Percentiles rank a stretch among this genome's conserved stretches.
phyloP scores from a whole-genome alignment of 2,888 invertebrate species.

The Caenorhabditis japonica region DNA sequence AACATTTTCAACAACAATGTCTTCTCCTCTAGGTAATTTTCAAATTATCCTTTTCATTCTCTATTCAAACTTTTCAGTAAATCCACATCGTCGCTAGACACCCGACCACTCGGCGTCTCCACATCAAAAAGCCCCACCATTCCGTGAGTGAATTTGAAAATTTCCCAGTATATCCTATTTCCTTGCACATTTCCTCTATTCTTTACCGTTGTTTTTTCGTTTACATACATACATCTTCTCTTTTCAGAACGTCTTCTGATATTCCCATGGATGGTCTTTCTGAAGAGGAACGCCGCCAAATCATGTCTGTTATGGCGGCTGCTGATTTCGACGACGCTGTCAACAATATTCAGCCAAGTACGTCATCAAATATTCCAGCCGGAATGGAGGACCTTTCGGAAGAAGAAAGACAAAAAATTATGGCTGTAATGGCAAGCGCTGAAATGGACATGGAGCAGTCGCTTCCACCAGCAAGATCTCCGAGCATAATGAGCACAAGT shows the following conservation, averaged over 20 bases:
- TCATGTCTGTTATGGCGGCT: conserved; percentile 82
- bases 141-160: conserved; percentile 37
- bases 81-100: conserved; percentile 33
- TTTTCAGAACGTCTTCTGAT: conserved; percentile 24
- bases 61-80: conserved; percentile 17
- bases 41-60: neutral
- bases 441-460: conserved; percentile 44
- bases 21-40: conserved; percentile 37
- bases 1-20: conserved; percentile 52
- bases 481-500: conserved; percentile 39
- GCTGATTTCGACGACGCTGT: conserved; percentile 79
- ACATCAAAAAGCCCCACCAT: conserved; percentile 18
- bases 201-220: too few relatives aligned
- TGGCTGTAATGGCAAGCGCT: conserved; percentile 80
- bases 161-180: conserved; percentile 47
- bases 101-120: conserved; percentile 1
- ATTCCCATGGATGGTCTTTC: conserved; percentile 78
- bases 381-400: conserved; percentile 79
- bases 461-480: conserved; percentile 22
- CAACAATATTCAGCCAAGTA: conserved; percentile 31
- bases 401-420: conserved; percentile 82
- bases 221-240: too few relatives aligned
- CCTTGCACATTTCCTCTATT: conserved; percentile 10
- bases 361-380: conserved; percentile 63
- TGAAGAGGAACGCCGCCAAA: conserved; percentile 81